Conservation (phyloP, 2,797 vertebrate genomes). For the Diplodus sargus region DNA sequence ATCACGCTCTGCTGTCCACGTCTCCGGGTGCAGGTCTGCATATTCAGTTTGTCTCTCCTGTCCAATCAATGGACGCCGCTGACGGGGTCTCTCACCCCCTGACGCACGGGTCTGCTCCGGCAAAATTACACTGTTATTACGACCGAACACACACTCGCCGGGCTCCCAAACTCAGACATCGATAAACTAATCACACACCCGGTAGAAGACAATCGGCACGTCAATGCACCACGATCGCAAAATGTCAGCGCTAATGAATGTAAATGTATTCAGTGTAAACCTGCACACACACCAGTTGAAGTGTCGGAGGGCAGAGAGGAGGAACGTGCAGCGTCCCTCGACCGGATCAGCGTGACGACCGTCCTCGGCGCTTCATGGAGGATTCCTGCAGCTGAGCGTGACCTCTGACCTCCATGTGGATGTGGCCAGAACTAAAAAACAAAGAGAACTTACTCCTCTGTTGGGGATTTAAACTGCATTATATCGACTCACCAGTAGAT, state of each 20-base stretch:
- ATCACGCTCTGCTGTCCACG: conserved; percentile 54
- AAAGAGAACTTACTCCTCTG: background rate
- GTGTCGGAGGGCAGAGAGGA: conserved; percentile 29
- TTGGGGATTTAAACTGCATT: background rate
- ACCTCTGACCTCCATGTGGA: conserved; percentile 26
- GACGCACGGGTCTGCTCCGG: conserved; percentile 40
- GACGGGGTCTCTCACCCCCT: conserved; percentile 42
- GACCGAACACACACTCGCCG: conserved; percentile 54
- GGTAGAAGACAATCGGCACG: conserved; percentile 53
- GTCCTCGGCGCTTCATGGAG: background rate
- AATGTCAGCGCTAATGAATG: conserved; percentile 73
- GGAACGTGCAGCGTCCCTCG: conserved; percentile 14
- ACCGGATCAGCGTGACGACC: conserved; percentile 8
- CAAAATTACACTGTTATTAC: conserved; percentile 60
- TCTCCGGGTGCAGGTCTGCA: conserved; percentile 47
- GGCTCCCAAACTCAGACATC: conserved; percentile 64
- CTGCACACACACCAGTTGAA: conserved; percentile 50
- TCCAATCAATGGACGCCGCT: conserved; percentile 47
- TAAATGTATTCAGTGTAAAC: conserved; percentile 66
- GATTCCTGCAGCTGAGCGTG: conserved; percentile 14
- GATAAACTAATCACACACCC: conserved; percentile 71
- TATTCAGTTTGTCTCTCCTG: conserved; percentile 55
- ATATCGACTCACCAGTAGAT: conserved; percentile 48
- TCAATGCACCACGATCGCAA: conserved; percentile 62
- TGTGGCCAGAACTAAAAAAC: background rate